These are phyloP conservation scores for Lonchura striata DNA, from an alignment of 2,113 vertebrate species.

Conservation along the genomic window DNA sequence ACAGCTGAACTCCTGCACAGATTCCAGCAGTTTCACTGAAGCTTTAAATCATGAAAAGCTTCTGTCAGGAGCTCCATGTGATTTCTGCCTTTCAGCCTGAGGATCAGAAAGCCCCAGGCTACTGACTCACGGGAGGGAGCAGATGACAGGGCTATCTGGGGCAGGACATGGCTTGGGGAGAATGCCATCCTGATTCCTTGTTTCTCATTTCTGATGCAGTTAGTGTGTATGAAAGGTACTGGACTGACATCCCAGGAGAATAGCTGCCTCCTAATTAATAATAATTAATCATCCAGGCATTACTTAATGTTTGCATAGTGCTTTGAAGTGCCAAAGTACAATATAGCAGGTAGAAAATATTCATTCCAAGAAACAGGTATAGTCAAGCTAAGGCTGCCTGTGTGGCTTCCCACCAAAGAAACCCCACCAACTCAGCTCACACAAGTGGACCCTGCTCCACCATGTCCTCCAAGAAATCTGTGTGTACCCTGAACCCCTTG, in stretches of 20 bases:
- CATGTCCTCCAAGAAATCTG: background rate
- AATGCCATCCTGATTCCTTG: constrained; percentile 18
- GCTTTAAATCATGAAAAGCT: constrained; percentile 44
- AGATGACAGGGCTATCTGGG: constrained; percentile 55
- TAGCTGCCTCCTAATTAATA: constrained; percentile 40
- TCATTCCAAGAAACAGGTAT: background rate
- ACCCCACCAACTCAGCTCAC: background rate
- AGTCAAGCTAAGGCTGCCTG: background rate
- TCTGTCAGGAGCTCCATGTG: constrained; percentile 50
- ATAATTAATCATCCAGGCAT: constrained; percentile 62
- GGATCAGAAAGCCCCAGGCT: constrained; percentile 34
- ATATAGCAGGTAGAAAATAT: background rate
- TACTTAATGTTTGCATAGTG: constrained; percentile 55
- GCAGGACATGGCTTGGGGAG: constrained; percentile 54
- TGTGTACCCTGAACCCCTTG: background rate
- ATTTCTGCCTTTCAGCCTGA: constrained; percentile 14
- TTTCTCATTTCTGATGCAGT: constrained; percentile 24
- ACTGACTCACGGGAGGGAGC: constrained; percentile 50
- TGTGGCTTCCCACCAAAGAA: background rate
- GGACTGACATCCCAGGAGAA: constrained; percentile 37
- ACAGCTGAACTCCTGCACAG: constrained; percentile 27
- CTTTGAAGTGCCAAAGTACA: constrained; percentile 27
- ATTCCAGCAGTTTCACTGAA: constrained; percentile 40
- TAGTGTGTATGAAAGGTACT: background rate
- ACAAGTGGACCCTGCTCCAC: background rate